Conservation (phyloP, 1,140 invertebrate genomes). For the Vanessa tameamea region DNA sequence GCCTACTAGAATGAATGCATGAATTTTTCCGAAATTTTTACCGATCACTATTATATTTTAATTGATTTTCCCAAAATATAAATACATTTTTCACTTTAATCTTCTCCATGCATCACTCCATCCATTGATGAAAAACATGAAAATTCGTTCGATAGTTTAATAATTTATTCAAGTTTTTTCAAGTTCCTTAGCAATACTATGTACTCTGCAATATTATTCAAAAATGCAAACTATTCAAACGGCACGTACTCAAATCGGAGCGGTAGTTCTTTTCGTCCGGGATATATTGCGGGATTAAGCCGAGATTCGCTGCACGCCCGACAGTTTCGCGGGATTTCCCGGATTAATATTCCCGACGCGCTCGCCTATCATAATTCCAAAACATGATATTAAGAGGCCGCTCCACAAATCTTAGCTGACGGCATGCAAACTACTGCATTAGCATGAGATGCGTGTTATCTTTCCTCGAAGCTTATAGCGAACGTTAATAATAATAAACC, state of each 20-base stretch:
- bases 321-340: slow-evolving; percentile 33
- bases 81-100: too few species aligned
- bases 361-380: slow-evolving; percentile 60
- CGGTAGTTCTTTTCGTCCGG: slow-evolving; percentile 24
- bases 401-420: slow-evolving; percentile 47
- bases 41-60: too few species aligned
- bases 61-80: too few species aligned
- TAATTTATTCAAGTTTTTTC: too few species aligned
- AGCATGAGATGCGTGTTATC: slow-evolving; percentile 38
- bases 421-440: slow-evolving; percentile 40
- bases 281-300: slow-evolving; percentile 32
- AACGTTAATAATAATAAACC: slow-evolving; percentile 39
- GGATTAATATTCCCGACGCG: slow-evolving; percentile 59
- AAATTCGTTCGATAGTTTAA: too few species aligned
- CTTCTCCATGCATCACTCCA: too few species aligned
- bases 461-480: slow-evolving; percentile 25
- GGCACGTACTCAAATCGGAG: slow-evolving; percentile 29
- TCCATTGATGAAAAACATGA: too few species aligned
- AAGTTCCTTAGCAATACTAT: neutral
- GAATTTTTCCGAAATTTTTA: too few species aligned
- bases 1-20: too few species aligned
- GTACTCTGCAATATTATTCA: slow-evolving; percentile 25
- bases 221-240: slow-evolving; percentile 23
- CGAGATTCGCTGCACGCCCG: slow-evolving; percentile 43
- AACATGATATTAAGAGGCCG: slow-evolving; percentile 54